Conservation (phyloP, 2,113 vertebrate species). For the Nothobranchius kuhntae region DNA sequence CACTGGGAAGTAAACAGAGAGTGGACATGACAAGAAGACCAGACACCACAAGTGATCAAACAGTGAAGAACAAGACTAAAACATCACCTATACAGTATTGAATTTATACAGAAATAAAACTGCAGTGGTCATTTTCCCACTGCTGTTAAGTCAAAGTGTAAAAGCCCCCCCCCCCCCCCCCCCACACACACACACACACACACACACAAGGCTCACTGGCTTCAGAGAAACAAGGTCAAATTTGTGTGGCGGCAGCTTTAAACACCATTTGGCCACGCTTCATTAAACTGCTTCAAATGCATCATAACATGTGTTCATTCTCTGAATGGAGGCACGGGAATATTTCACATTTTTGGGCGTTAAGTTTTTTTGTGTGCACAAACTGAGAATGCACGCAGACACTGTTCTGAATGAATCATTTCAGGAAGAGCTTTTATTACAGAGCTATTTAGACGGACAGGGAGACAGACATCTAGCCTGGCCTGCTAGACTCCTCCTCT, state of each 20-base stretch:
- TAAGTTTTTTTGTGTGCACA: slow-evolving; percentile 45
- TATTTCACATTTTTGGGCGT: slow-evolving; percentile 56
- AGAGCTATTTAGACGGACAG: slow-evolving; percentile 9
- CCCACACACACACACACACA: too few species aligned
- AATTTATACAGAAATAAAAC: slow-evolving; percentile 16
- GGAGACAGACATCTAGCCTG: not conserved
- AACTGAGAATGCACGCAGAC: slow-evolving; percentile 37
- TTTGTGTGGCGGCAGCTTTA: slow-evolving; percentile 75
- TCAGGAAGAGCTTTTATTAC: slow-evolving; percentile 1
- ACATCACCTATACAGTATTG: not conserved
- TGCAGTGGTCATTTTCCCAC: slow-evolving; percentile 25
- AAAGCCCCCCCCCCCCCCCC: slow-evolving; percentile 2
- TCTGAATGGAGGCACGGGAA: slow-evolving; percentile 53
- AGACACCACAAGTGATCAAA: slow-evolving; percentile 10
- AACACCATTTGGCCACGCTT: slow-evolving; percentile 75
- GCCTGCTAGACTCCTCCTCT: too few species aligned
- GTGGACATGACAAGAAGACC: slow-evolving; percentile 21
- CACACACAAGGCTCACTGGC: slow-evolving; percentile 75
- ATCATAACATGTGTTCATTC: slow-evolving; percentile 66
- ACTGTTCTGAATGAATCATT: slow-evolving; percentile 7
- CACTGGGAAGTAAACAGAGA: slow-evolving; percentile 79
- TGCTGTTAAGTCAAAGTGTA: slow-evolving; percentile 49
- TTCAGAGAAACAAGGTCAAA: slow-evolving; percentile 82
- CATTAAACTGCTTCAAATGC: slow-evolving; percentile 82
- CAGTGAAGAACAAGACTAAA: too few species aligned